Conservation (phyloP, 2,797 vertebrate species). For the Setipinna tenuifilis region DNA sequence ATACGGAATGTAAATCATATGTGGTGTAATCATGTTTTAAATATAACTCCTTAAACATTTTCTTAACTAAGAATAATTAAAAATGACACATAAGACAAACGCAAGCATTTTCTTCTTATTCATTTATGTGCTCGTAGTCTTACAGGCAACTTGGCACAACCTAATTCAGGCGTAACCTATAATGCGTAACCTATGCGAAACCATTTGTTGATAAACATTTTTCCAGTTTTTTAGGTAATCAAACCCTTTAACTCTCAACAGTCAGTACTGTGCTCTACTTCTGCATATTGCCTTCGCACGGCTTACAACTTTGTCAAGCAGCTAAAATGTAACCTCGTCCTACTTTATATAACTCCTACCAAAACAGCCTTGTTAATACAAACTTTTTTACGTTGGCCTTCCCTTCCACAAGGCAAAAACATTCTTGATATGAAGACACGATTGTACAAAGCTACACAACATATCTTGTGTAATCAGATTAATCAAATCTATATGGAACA, state of each 20-base stretch:
- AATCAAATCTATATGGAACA: not conserved
- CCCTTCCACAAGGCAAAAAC: not conserved
- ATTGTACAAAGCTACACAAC: not conserved
- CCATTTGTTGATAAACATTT: not conserved
- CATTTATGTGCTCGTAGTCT: not conserved
- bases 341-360: not conserved
- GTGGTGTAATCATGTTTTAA: not conserved
- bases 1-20: not conserved
- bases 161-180: not conserved
- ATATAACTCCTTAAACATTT: not conserved
- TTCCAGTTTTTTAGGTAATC: not conserved
- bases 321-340: not conserved
- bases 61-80: not conserved
- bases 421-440: not conserved
- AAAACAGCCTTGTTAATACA: not conserved
- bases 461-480: not conserved
- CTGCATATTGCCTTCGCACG: not conserved
- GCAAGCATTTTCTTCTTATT: not conserved
- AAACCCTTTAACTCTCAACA: not conserved
- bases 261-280: not conserved
- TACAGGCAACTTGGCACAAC: not conserved
- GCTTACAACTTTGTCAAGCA: not conserved
- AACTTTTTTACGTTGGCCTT: not conserved
- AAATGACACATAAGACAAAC: not conserved
- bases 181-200: not conserved